Evolutionary conservation across 1,140 invertebrate species (phyloP), one percentile per base, ranked within the genome.

Genomic region (Zaprionus africanus): DNA sequence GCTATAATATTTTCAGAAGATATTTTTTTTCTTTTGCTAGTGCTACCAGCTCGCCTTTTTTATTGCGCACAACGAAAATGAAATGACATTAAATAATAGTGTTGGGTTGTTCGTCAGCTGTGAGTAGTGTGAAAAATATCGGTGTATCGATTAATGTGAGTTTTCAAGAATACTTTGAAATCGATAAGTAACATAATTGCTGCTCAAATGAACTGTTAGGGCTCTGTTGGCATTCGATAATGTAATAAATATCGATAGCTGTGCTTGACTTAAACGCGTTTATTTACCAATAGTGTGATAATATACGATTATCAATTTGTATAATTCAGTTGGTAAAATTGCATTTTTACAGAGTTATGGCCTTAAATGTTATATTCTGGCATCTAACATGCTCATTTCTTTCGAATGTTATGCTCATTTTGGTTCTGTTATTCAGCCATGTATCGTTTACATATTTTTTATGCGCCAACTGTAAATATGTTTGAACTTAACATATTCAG

Each of bases 51-150:
- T 57, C 53, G 69, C 41, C 57, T 66, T 58, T 64, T 66, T 63
- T 75, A 75, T 63, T 75, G 72, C 72, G 72, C 72, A 75, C 66
- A 75, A 75, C 58, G 72, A 75, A 75, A 69, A 75, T 63, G 72
- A 75, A 69, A 63, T 70, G 72, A 70, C 72, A 70, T 75, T 75
- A 75, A 70, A 69, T 38, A 62, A 69, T 63, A 75, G 72, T 75
- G 72, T 49, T 75, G 66, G 41, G 24, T 49, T 62, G 58, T 13
- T 58, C 59, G 34, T 63, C 72, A 75, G 72, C 66, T 75, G 71
- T 57, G 24, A 63, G 65, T 53, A 22, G 22, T 66, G 34, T 38
- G 4, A 46, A 22, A 34, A 17, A n/a, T 46, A 72, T 72, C 62
- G 62, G 4, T n/a, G 2, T 72, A 65, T 66, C 69, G 60, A 62